Conservation (phyloP, 2,113 vertebrate genomes). For the Elephantulus edwardii region DNA sequence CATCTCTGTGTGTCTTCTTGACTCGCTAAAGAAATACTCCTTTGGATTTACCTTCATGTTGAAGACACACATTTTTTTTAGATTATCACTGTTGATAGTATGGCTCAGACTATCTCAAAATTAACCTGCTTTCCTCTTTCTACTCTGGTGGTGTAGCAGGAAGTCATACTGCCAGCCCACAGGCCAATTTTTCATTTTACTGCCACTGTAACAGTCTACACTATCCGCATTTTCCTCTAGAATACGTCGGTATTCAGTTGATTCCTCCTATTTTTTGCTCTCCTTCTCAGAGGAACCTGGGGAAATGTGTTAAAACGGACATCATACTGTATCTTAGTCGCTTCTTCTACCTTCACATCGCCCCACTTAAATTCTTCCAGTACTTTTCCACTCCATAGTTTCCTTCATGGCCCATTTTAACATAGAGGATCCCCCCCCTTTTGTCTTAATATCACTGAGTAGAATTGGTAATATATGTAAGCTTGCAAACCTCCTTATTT, state of each 20-base stretch:
- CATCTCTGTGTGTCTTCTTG: background rate
- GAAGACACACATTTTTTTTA: background rate
- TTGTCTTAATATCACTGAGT: background rate
- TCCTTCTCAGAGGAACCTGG: background rate
- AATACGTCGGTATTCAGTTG: background rate
- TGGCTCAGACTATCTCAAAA: background rate
- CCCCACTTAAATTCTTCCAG: background rate
- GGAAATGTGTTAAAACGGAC: background rate
- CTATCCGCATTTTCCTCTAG: background rate
- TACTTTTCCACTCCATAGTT: background rate
- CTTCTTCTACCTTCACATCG: background rate
- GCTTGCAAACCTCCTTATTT: background rate
- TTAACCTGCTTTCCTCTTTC: background rate
- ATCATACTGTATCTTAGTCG: background rate
- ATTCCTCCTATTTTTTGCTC: background rate
- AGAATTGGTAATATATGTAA: background rate
- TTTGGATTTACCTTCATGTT: background rate
- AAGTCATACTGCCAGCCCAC: too few species aligned
- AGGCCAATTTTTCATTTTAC: too few species aligned
- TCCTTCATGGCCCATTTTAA: background rate
- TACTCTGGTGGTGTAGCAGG: too few species aligned
- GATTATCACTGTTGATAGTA: conserved; percentile 3
- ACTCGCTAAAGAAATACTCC: background rate
- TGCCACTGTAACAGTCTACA: background rate
- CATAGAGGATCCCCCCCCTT: too few species aligned